Evolutionary conservation across 2,113 vertebrate genomes (phyloP).

Genomic region (Equus quagga): DNA sequence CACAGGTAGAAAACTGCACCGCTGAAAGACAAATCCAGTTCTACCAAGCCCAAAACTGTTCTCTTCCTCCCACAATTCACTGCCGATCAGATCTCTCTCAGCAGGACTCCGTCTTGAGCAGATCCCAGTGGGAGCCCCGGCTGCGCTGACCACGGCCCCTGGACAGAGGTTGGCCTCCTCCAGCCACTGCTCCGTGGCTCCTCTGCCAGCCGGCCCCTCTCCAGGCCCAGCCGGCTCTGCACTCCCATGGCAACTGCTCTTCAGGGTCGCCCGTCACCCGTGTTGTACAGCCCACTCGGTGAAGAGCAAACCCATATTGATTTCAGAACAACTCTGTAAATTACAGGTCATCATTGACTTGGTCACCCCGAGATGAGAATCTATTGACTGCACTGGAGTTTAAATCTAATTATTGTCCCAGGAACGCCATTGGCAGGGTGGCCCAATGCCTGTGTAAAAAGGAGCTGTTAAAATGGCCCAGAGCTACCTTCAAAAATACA

Average conservation of each 20-base stretch:
- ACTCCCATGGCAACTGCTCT: constrained; percentile 56
- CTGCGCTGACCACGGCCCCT: background rate
- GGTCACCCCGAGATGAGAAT: constrained; percentile 82
- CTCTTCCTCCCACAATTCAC: background rate
- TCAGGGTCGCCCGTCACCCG: constrained; percentile 58
- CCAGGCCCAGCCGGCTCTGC: constrained; percentile 43
- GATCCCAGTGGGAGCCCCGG: fast-evolving
- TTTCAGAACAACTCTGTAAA: constrained; percentile 86
- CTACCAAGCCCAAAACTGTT: background rate
- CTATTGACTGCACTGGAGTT: constrained; percentile 81
- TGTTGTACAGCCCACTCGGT: constrained; percentile 83
- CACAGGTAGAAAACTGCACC: background rate
- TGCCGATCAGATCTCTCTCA: background rate
- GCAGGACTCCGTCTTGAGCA: background rate
- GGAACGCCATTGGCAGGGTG: constrained; percentile 44
- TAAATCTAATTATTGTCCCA: constrained; percentile 75
- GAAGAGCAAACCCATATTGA: constrained; percentile 87
- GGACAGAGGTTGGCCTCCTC: background rate
- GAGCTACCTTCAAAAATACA: background rate
- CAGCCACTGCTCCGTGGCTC: background rate
- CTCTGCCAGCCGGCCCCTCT: background rate
- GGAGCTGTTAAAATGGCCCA: constrained; percentile 12
- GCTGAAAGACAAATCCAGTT: background rate
- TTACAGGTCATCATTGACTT: constrained; percentile 84
- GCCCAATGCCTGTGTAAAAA: background rate